A percentile compares a stretch with the other conserved stretches of the same genome.
Conservation (phyloP, 2,113 vertebrate species). For the Calonectris borealis region DNA sequence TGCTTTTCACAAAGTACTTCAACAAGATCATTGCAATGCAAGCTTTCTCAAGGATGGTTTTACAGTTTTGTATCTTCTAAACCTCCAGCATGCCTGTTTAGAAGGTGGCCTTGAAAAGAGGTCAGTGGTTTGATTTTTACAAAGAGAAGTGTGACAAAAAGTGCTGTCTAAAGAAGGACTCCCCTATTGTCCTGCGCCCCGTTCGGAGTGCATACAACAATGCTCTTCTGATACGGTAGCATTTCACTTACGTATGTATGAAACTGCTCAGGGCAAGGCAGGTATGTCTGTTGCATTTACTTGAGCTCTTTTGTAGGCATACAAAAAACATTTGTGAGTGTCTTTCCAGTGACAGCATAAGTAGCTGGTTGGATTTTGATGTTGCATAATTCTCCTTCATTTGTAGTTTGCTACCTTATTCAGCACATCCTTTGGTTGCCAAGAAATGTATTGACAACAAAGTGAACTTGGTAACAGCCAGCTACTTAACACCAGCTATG, state of each 20-base stretch:
- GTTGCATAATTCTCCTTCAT: not conserved
- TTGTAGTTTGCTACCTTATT: constrained; percentile 88
- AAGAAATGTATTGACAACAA: constrained; percentile 89
- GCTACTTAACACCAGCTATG: constrained; percentile 91
- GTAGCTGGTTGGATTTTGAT: not conserved
- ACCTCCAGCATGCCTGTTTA: not conserved
- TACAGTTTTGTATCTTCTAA: not conserved
- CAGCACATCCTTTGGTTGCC: constrained; percentile 86
- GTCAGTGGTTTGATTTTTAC: not conserved
- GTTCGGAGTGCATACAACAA: not conserved
- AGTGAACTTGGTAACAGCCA: constrained; percentile 94
- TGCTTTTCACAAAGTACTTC: not conserved
- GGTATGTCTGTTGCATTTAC: not conserved
- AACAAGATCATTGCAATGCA: not conserved
- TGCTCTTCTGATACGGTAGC: not conserved
- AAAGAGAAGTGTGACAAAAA: not conserved
- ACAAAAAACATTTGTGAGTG: not conserved
- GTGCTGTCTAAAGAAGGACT: not conserved
- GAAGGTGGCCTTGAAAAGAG: not conserved
- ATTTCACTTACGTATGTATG: not conserved
- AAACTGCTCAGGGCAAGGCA: not conserved
- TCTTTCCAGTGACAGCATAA: not conserved
- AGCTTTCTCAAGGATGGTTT: not conserved
- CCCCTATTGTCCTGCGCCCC: not conserved
- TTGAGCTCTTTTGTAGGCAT: not conserved